Evolutionary conservation across 2,797 vertebrate species (phyloP).

Genomic region (Eupleurogrammus muticus): DNA sequence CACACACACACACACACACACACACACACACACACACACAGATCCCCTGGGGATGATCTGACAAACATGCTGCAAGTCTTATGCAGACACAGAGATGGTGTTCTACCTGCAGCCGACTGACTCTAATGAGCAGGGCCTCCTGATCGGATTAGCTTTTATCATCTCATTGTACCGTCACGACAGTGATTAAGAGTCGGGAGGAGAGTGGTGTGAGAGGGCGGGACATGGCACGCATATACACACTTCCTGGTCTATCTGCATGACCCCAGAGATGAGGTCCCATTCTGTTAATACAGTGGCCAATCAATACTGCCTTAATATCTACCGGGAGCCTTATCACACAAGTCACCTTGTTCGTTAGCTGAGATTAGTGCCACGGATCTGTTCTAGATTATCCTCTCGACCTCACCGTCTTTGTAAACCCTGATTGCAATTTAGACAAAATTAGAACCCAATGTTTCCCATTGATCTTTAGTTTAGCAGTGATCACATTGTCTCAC

Average conservation of each 20-base stretch:
- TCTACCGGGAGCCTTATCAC: conserved; percentile 72
- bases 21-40: conserved; percentile 16
- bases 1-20: not conserved
- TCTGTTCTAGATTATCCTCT: conserved; percentile 71
- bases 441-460: conserved; percentile 64
- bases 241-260: conserved; percentile 30
- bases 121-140: conserved; percentile 74
- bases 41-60: conserved; percentile 44
- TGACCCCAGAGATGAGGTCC: conserved; percentile 40
- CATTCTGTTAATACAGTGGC: conserved; percentile 58
- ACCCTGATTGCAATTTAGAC: conserved; percentile 74
- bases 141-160: conserved; percentile 81
- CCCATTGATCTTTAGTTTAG: conserved; percentile 78
- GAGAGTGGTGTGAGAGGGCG: conserved; percentile 47
- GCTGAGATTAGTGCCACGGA: conserved; percentile 65
- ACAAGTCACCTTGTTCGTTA: conserved; percentile 81
- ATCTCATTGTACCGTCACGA: conserved; percentile 67
- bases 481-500: conserved; percentile 29
- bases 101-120: conserved; percentile 59
- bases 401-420: conserved; percentile 59
- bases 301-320: conserved; percentile 73
- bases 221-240: conserved; percentile 15
- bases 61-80: conserved; percentile 55
- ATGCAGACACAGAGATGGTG: conserved; percentile 52
- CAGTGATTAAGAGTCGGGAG: conserved; percentile 72